Conservation (phyloP, 2,888 invertebrate genomes). For the Pachycephus smyrnensis region DNA sequence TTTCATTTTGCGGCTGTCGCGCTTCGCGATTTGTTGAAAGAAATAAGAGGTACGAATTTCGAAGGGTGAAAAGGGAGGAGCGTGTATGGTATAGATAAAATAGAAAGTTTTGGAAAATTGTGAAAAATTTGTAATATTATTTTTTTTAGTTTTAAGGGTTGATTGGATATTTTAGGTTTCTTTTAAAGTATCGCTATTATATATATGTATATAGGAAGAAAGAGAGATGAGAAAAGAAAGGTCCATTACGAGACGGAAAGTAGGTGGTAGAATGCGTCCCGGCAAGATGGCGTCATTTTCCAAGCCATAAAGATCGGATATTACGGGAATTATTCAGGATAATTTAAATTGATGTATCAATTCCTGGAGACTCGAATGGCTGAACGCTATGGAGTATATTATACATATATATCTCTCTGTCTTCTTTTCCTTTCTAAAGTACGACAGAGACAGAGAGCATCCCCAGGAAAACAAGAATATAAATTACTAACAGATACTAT, state of each 20-base stretch:
- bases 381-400: too few species aligned
- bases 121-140: too few species aligned
- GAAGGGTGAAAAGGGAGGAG: neutral
- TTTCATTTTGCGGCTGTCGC: constrained; percentile 1
- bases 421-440: constrained; percentile 18
- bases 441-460: constrained; percentile 3
- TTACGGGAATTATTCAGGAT: constrained; percentile 64
- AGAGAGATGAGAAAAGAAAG: constrained; percentile 5
- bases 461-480: constrained; percentile 61
- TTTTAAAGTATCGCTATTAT: too few species aligned
- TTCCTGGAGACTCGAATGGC: constrained; percentile 23
- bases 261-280: too few species aligned
- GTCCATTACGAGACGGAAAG: too few species aligned
- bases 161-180: too few species aligned
- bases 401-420: constrained; percentile 13
- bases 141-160: too few species aligned
- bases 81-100: too few species aligned
- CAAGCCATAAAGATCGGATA: constrained; percentile 64
- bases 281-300: constrained; percentile 47
- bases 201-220: neutral
- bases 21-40: neutral
- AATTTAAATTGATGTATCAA: constrained; percentile 65
- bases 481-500: constrained; percentile 63
- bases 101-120: too few species aligned
- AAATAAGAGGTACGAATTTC: neutral